Evolutionary conservation across 1,140 invertebrate species (phyloP), one percentile per base, ranked within the genome.

Genomic region (Zelostemma sp.): DNA sequence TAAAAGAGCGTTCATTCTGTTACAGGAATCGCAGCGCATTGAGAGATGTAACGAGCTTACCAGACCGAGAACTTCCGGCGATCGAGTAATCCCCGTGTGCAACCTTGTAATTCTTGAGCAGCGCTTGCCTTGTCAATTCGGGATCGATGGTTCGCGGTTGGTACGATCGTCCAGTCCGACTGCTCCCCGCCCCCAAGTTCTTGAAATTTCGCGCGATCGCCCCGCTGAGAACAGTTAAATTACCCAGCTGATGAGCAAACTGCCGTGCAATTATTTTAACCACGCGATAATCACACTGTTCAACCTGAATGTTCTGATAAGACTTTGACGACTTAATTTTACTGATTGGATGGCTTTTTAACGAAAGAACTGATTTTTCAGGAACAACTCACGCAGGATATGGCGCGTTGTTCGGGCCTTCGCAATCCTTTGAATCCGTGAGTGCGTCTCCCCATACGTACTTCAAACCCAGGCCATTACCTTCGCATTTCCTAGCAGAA

Each of bases 371-470:
- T n/a, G n/a, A n/a, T n/a, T n/a, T 58, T 59, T 46, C 14, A 38
- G 6, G 19, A 41, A 47, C 3, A 49, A 88, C 86, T 89, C 87
- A 95, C 93, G 89, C 89, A 19, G 94, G 94, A 87, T 95, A 96
- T 40, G 91, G 90, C 59, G 88, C 81, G 70, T 93, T 90, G 79
- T 94, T 92, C 0, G 93, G 94, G 16, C 93, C 94, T 35, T 93
- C 74, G 74, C 93, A 94, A 66, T 93, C 90, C 1, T 84, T 81
- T 8, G 90, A 87, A 77, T 94, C 92, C 51, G 88, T 89, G 14
- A 96, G 83, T 1, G 94, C 94, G 80, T 96, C 93, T 5, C 94
- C 94, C 90, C 92, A 94, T 5, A 93, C 85, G 77, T 95, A 95
- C 81, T 94, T 94, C 43, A 94, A 81, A 54, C 86, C 86, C 21